phyloP scores from a whole-genome alignment of 1,140 invertebrate species.

The Drosophila leontia region DNA sequence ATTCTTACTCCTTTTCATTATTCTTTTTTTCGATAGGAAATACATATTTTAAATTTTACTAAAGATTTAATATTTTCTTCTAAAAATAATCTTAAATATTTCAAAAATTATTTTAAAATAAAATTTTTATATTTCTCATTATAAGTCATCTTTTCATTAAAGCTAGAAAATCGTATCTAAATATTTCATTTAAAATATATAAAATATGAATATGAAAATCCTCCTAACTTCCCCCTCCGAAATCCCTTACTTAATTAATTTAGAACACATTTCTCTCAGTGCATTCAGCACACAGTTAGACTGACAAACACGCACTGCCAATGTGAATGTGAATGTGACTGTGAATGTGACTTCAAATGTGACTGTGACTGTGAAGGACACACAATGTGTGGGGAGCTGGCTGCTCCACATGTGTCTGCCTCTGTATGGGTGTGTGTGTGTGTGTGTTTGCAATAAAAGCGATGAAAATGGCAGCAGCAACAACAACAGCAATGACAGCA shows the following conservation, averaged over 20 bases:
- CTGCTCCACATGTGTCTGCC: slow-evolving; percentile 65
- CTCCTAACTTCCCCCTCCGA: accelerated
- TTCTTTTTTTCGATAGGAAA: neutral
- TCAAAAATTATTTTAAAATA: neutral
- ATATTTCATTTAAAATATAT: no score
- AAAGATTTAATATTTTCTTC: neutral
- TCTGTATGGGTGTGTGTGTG: slow-evolving; percentile 37
- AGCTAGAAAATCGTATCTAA: neutral
- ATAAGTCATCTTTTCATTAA: neutral
- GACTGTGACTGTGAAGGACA: slow-evolving; percentile 75
- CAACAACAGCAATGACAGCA: slow-evolving; percentile 78
- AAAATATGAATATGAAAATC: no score
- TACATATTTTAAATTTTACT: neutral
- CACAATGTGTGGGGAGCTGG: slow-evolving; percentile 72
- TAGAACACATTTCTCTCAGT: neutral
- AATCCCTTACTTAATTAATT: neutral
- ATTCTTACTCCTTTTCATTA: neutral
- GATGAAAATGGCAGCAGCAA: slow-evolving; percentile 79
- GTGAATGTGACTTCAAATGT: slow-evolving; percentile 47
- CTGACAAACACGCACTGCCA: slow-evolving; percentile 49
- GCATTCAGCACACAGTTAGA: slow-evolving; percentile 40
- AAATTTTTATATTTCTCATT: neutral
- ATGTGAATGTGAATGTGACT: slow-evolving; percentile 60
- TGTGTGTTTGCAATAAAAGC: slow-evolving; percentile 81
- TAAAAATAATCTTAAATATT: neutral